Percentiles rank a stretch among this genome's conserved stretches.
These are phyloP conservation scores for Itoplectis maculator DNA, from an alignment of 2,888 invertebrate genomes.

Conservation along the genomic window DNA sequence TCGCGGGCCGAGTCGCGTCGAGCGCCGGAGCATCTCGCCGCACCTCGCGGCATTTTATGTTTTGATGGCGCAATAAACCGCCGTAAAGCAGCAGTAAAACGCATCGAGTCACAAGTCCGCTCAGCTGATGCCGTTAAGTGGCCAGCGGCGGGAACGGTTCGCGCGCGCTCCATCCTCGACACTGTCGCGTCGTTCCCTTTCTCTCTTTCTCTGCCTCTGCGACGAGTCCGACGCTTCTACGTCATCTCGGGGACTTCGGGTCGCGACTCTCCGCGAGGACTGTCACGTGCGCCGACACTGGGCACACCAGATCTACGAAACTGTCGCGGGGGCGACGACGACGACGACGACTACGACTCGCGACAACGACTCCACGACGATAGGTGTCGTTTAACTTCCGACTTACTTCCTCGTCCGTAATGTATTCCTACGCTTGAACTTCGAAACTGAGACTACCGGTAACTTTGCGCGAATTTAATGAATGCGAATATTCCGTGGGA, in stretches of 20 bases:
- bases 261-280: slow-evolving; percentile 9
- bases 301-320: slow-evolving; percentile 28
- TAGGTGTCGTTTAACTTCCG: slow-evolving; percentile 33
- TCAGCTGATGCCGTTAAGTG: slow-evolving; percentile 84
- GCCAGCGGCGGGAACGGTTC: slow-evolving; percentile 73
- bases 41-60: slow-evolving; percentile 83
- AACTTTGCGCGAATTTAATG: slow-evolving; percentile 23
- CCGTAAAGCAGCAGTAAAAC: slow-evolving; percentile 84
- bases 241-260: slow-evolving; percentile 41
- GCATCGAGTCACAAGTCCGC: slow-evolving; percentile 85
- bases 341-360: not conserved
- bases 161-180: slow-evolving; percentile 59
- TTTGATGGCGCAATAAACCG: slow-evolving; percentile 85
- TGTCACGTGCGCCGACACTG: slow-evolving; percentile 51
- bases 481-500: slow-evolving; percentile 51
- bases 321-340: not conserved
- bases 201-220: slow-evolving; percentile 25
- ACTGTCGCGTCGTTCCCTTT: slow-evolving; percentile 76
- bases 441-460: slow-evolving; percentile 23
- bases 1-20: slow-evolving; percentile 60
- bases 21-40: slow-evolving; percentile 25
- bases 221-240: slow-evolving; percentile 43
- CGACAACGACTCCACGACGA: slow-evolving; percentile 11
- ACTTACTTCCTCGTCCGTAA: slow-evolving; percentile 34
- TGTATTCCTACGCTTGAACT: slow-evolving; percentile 48